These are phyloP conservation scores for Probaryconus sp. DNA, from an alignment of 1,140 invertebrate genomes.

Conservation along the genomic window DNA sequence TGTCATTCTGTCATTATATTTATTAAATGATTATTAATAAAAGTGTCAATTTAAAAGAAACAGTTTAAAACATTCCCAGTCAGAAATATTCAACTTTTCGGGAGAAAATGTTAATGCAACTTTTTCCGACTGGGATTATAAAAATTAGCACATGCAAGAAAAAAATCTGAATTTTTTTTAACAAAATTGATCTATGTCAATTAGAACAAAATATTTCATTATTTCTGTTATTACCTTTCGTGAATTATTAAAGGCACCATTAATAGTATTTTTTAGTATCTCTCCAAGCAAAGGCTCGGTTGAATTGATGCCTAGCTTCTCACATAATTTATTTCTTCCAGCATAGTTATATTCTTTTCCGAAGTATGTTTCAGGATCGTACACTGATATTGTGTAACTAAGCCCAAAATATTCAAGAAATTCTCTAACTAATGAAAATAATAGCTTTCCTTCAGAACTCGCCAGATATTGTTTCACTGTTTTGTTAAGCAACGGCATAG, in stretches of 20 bases:
- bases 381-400: slow-evolving; percentile 84
- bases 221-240: slow-evolving; percentile 64
- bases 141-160: background rate
- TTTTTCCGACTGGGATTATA: background rate
- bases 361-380: slow-evolving; percentile 83
- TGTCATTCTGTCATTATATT: slow-evolving; percentile 70
- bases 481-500: slow-evolving; percentile 82
- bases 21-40: slow-evolving; percentile 21
- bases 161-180: no score
- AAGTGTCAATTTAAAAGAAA: slow-evolving; percentile 33
- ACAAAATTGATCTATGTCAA: no score
- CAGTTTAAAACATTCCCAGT: background rate
- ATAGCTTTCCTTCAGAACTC: slow-evolving; percentile 81
- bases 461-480: slow-evolving; percentile 82
- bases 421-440: slow-evolving; percentile 83
- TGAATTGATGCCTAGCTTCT: slow-evolving; percentile 79
- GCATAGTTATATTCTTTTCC: slow-evolving; percentile 79
- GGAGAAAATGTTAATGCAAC: no score
- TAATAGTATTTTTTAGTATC: slow-evolving; percentile 75
- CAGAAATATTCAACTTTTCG: no score
- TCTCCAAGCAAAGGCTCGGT: slow-evolving; percentile 75
- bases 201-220: background rate
- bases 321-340: slow-evolving; percentile 79
- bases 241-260: slow-evolving; percentile 72
- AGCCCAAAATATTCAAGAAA: slow-evolving; percentile 86